Conservation (phyloP, 2,113 vertebrate species). For the Thymallus thymallus region DNA sequence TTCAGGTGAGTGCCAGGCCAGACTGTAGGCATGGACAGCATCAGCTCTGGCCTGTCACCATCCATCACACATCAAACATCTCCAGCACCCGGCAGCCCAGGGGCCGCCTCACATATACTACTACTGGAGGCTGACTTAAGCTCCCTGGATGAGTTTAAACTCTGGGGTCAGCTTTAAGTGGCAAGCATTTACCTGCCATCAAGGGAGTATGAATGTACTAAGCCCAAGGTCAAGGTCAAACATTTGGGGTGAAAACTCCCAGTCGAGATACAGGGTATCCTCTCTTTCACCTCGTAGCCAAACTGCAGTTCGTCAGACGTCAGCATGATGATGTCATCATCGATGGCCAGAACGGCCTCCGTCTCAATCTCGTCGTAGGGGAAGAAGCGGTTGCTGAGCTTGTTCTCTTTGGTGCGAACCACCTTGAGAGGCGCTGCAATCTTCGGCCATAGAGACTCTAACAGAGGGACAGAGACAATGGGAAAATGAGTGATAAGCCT, state of each 20-base stretch:
- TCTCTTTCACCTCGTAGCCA: slow-evolving; percentile 87
- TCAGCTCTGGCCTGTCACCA: slow-evolving; percentile 62
- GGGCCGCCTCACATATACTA: slow-evolving; percentile 11
- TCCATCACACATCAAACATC: slow-evolving; percentile 67
- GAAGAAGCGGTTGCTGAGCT: slow-evolving; percentile 98
- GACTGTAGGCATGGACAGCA: slow-evolving; percentile 50
- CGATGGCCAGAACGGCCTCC: slow-evolving; percentile 93
- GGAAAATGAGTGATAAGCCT: not conserved
- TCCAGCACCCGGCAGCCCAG: slow-evolving; percentile 32
- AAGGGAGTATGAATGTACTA: slow-evolving; percentile 15
- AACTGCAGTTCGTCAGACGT: slow-evolving; percentile 97
- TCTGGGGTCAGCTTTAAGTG: slow-evolving; percentile 54
- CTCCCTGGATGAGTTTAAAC: slow-evolving; percentile 55
- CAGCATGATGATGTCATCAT: slow-evolving; percentile 98
- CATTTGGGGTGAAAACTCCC: slow-evolving; percentile 26
- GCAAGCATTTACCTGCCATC: slow-evolving; percentile 28
- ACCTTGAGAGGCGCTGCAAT: slow-evolving; percentile 92
- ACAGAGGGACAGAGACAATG: not conserved
- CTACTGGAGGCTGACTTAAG: slow-evolving; percentile 50
- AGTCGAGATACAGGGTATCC: not conserved
- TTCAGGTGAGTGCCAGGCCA: slow-evolving; percentile 65
- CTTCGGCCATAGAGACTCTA: slow-evolving; percentile 94
- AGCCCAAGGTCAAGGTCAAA: slow-evolving; percentile 12
- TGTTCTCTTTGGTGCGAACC: slow-evolving; percentile 93
- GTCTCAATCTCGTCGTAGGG: slow-evolving; percentile 97